Percentiles rank a stretch among this genome's conserved stretches.
Evolutionary conservation across 2,113 vertebrate genomes (phyloP).

Genomic region (zebrafish (Danio rerio)): GRCz12tu NC_133176.1:20194001-20194500

Average conservation of each 20-base stretch:
- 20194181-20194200: too few species aligned
- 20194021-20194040: too few species aligned
- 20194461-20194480: neutral
- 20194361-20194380: constrained; percentile 80
- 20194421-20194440: constrained; percentile 62
- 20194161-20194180: too few species aligned
- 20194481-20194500: neutral
- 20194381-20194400: constrained; percentile 76
- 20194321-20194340: constrained; percentile 94
- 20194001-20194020: too few species aligned
- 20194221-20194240: too few species aligned
- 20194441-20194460: constrained; percentile 81
- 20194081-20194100: too few species aligned
- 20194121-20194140: too few species aligned
- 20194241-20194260: neutral
- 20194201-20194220: too few species aligned
- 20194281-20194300: constrained; percentile 97
- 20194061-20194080: too few species aligned
- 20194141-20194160: too few species aligned
- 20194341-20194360: constrained; percentile 85
- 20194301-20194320: constrained; percentile 94
- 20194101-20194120: too few species aligned
- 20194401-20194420: constrained; percentile 73
- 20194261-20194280: constrained; percentile 88
- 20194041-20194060: too few species aligned